These are phyloP conservation scores for Drosophila basisetae DNA, from an alignment of 2,888 invertebrate genomes.

Conservation along the genomic window DNA sequence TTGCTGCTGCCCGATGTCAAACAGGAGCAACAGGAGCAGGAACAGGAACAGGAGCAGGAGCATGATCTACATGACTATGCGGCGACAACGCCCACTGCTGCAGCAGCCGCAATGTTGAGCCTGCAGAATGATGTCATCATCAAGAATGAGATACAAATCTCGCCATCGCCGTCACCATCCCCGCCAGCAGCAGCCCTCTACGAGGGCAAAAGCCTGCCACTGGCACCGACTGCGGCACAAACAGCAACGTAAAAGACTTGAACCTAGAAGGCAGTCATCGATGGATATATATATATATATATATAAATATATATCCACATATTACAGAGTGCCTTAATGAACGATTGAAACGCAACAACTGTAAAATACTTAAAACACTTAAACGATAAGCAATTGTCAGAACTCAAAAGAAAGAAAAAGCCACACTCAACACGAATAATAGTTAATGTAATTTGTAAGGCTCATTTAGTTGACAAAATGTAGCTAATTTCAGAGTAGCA, in stretches of 20 bases:
- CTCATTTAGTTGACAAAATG: conserved; percentile 31
- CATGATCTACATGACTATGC: conserved; percentile 21
- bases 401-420: conserved; percentile 21
- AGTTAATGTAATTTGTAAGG: conserved; percentile 46
- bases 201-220: conserved; percentile 58
- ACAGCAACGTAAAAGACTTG: conserved; percentile 77
- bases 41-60: conserved; percentile 28
- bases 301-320: neutral
- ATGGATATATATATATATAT: neutral
- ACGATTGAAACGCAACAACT: conserved; percentile 36
- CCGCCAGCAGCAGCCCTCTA: conserved; percentile 48
- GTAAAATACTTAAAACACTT: conserved; percentile 59
- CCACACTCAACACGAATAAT: conserved; percentile 39
- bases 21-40: conserved; percentile 46
- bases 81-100: conserved; percentile 49
- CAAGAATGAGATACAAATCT: conserved; percentile 83
- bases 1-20: conserved; percentile 66
- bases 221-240: conserved; percentile 66
- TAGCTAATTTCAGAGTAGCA: conserved; percentile 52
- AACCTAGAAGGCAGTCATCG: conserved; percentile 18
- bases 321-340: conserved; percentile 43
- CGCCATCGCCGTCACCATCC: conserved; percentile 81
- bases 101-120: conserved; percentile 75
- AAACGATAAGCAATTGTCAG: conserved; percentile 37
- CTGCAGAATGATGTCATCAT: conserved; percentile 82